Conservation (phyloP, 2,113 vertebrate genomes). For the Callospermophilus lateralis region DNA sequence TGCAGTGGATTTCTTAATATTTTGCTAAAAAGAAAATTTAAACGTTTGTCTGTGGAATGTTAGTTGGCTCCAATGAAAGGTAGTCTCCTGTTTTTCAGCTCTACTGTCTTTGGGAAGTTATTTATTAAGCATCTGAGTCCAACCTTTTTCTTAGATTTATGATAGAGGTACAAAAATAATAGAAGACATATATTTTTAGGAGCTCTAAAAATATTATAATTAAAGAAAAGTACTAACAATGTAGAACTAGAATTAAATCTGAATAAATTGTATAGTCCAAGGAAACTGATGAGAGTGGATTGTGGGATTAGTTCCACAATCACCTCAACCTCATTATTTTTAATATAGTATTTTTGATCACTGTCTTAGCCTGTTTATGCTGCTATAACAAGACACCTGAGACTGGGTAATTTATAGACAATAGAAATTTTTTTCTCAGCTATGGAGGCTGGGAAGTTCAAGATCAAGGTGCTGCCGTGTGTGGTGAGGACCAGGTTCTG, state of each 20-base stretch:
- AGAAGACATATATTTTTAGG: background rate
- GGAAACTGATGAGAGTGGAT: background rate
- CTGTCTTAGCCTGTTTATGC: background rate
- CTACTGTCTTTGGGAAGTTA: background rate
- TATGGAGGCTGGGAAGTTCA: background rate
- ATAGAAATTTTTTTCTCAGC: background rate
- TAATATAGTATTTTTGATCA: too few species aligned
- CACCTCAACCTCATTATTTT: background rate
- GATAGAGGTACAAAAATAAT: background rate
- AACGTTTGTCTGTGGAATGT: constrained; percentile 10
- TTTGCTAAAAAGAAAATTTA: constrained; percentile 21
- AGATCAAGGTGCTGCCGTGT: background rate
- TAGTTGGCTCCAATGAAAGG: background rate
- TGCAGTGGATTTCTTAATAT: background rate
- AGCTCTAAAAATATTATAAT: background rate
- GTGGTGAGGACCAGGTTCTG: too few species aligned
- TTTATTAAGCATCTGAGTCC: constrained; percentile 14
- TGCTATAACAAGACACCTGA: background rate
- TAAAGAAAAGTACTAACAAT: accelerated
- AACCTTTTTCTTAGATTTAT: background rate
- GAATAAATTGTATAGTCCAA: accelerated
- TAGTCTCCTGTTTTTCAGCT: background rate
- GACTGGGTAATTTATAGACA: background rate
- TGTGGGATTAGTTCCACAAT: accelerated
- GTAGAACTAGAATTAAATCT: background rate